Conservation (phyloP, 2,797 vertebrate species). For the Neosalanx taihuensis region DNA sequence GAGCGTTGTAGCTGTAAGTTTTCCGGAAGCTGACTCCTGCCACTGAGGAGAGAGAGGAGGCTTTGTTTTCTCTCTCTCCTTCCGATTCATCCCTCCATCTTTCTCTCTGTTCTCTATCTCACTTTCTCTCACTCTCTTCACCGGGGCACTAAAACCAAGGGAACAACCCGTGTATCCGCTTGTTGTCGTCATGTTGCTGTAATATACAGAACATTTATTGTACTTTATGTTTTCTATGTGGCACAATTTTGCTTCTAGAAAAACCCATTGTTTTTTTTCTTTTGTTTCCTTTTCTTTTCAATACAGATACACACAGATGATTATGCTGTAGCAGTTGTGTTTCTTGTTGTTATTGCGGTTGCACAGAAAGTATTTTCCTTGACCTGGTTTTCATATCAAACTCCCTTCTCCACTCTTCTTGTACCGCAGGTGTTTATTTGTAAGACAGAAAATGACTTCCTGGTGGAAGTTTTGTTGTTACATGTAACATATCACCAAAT, state of each 20-base stretch:
- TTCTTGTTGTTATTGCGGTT: constrained; percentile 20
- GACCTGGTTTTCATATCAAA: constrained; percentile 38
- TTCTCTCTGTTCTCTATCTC: constrained; percentile 3
- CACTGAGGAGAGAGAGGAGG: constrained; percentile 35
- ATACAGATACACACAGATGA: constrained; percentile 38
- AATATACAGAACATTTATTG: constrained; percentile 49
- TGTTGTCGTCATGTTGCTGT: constrained; percentile 40
- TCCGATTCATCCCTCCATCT: constrained; percentile 4
- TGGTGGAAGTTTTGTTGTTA: constrained; percentile 58
- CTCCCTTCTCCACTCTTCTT: constrained; percentile 10
- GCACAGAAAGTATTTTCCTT: constrained; percentile 34
- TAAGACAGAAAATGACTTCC: constrained; percentile 61
- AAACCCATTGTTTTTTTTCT: constrained; percentile 16
- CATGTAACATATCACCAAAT: constrained; percentile 70
- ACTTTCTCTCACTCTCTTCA: background rate
- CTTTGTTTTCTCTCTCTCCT: constrained; percentile 11
- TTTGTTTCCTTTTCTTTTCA: constrained; percentile 25
- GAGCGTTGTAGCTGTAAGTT: constrained; percentile 40
- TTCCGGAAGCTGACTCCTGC: constrained; percentile 64
- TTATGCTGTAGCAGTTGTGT: constrained; percentile 32
- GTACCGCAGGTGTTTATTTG: constrained; percentile 59
- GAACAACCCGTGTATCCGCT: constrained; percentile 47
- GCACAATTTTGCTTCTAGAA: constrained; percentile 40
- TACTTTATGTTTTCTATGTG: constrained; percentile 58
- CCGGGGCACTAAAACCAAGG: constrained; percentile 46